Evolutionary conservation across 2,113 vertebrate species (phyloP).

Genomic region (Panthera uncia): DNA sequence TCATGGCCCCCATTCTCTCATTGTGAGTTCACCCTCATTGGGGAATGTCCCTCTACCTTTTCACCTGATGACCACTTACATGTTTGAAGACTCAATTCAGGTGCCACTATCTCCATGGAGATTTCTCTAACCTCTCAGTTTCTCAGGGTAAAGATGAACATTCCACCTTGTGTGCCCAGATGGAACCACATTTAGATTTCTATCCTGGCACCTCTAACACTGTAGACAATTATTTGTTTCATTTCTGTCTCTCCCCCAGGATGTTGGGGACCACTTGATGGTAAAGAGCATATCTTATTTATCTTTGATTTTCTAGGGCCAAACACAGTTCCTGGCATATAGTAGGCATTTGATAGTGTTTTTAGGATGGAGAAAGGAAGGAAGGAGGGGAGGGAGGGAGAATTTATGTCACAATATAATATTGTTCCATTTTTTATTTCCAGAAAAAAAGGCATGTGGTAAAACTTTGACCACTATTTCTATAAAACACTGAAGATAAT

Average conservation of each 20-base stretch:
- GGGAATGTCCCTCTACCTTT: neutral
- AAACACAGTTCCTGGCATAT: neutral
- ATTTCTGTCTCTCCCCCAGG: neutral
- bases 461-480: neutral
- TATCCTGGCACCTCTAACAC: neutral
- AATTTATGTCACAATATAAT: neutral
- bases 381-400: neutral
- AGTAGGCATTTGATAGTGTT: neutral
- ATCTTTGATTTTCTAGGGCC: neutral
- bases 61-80: neutral
- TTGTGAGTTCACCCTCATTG: too few species aligned
- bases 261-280: neutral
- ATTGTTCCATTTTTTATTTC: neutral
- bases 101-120: neutral
- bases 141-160: neutral
- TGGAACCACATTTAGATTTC: neutral
- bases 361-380: neutral
- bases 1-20: neutral
- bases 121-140: neutral
- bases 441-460: neutral
- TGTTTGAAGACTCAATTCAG: neutral
- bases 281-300: neutral
- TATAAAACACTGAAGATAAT: neutral
- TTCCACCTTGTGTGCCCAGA: neutral
- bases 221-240: neutral